Evolutionary conservation across 2,113 vertebrate species (phyloP), one percentile per base, ranked within the genome.

Genomic region (Mastomys natalensis): DNA sequence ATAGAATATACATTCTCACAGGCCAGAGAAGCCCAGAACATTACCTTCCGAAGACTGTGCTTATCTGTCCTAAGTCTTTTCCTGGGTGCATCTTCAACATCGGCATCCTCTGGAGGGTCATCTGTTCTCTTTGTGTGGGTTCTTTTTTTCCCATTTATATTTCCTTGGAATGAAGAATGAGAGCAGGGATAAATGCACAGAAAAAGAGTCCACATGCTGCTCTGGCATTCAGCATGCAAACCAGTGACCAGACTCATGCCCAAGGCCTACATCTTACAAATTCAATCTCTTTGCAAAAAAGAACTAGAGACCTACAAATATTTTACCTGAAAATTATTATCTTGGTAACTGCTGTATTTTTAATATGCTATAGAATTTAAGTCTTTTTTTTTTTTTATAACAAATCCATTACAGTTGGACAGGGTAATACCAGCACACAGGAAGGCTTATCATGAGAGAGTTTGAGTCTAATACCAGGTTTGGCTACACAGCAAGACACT

Each of bases 11-110:
- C 92, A 51, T 51, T 95, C 97, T 94, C 90, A 97, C 34, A 93
- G 97, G 60, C 93, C 95, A 87, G 92, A 96, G 94, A 95, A 96
- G 68, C 93, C 95, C 92, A 90, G 2, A 0, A 88, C 84, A 93
- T 98, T 99, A 99, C 99, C 99, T 99, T 99, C 97, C 98, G 98
- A 97, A 98, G 98, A 97, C 98, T 96, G 84, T 98, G 98, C 97
- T 98, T 98, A 95, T 98, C 98, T 53, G 97, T 97, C 97, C 99
- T 98, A 97, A 99, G 98, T 96, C 98, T 98, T 97, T 99, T 99
- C 97, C 98, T 98, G 96, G 99, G 98, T 80, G 96, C 95, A 60
- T 98, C 98, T 95, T 98, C 98, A 66, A 90, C 91, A 73, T 98
- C 98, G 31, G 95, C 94, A 72, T 98, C 98, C 96, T 98, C 98